Base-by-base conservation (phyloP, 2,888 invertebrate genomes). In the Drosophila anomelani region DNA sequence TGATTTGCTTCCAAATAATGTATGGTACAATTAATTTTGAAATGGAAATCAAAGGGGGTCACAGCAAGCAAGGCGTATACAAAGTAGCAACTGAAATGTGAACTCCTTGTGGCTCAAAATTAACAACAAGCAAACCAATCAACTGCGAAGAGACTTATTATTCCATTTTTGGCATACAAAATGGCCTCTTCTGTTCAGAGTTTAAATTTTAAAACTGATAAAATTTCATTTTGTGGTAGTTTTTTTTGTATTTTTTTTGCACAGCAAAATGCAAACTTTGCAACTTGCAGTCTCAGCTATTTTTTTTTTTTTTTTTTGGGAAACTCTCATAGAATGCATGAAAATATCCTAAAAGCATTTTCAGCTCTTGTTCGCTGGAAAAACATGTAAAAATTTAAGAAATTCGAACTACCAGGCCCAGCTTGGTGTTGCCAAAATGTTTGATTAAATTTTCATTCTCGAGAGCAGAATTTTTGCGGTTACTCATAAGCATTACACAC, bases 21-120 rank as follows among this genome's bases (percentile, higher is more conserved):
- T 55, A 71, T 62, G 64, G 20, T 26, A 73, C 68, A 57, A 68
- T 68, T 68, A 69, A 68, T 69, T 69, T 69, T 46, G 12, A 44
- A 69, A 69, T 32, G 39, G 36, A 69, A 68, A 68, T 57, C 41
- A 69, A 66, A 23, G 13, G n/a, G 47, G 51, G n/a, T 15, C 63
- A 23, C 20, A 10, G 20, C 20, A 20, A 26, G 15, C 43, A 36
- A 51, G 3, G 63, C 12, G 12, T 15, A 26, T 34, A 34, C 64
- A 29, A 26, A 29, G 64, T 41, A 20, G 26, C 17, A 36, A 17
- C 29, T 8, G 29, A 36, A 66, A 26, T 51, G 13, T 20, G 36
- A 29, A 13, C 12, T 41, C 12, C 39, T 41, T 51, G 41, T 34
- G 43, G 26, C 7, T 15, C 7, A 17, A 64, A 49, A 51, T 51